phyloP scores from a whole-genome alignment of 2,797 vertebrate species.

The Acanthurus lineatus region DNA sequence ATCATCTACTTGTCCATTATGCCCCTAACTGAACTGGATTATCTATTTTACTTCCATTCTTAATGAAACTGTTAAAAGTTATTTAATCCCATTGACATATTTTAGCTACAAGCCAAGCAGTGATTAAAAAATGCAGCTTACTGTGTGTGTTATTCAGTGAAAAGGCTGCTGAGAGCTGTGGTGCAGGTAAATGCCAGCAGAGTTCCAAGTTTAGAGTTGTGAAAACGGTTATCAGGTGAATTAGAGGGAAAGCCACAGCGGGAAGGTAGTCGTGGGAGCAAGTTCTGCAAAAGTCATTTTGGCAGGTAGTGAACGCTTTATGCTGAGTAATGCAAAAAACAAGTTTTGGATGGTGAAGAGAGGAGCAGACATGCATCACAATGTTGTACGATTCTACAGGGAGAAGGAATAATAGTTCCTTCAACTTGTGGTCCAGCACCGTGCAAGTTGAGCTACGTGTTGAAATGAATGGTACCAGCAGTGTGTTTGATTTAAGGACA shows the following conservation, averaged over 20 bases:
- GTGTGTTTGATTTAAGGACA: constrained; percentile 25
- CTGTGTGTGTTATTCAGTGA: neutral
- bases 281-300: constrained; percentile 43
- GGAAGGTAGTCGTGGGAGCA: constrained; percentile 37
- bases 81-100: constrained; percentile 17
- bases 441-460: constrained; percentile 27
- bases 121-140: constrained; percentile 1
- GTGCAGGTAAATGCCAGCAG: constrained; percentile 21
- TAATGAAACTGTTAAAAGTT: neutral
- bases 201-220: constrained; percentile 35
- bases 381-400: constrained; percentile 44
- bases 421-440: constrained; percentile 26
- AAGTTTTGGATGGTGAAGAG: constrained; percentile 49
- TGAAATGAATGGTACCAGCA: constrained; percentile 32
- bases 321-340: constrained; percentile 62
- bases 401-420: constrained; percentile 38
- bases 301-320: constrained; percentile 49
- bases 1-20: neutral
- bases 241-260: constrained; percentile 45
- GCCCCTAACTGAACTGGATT: neutral
- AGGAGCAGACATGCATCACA: constrained; percentile 51
- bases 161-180: constrained; percentile 3
- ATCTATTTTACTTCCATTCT: constrained; percentile 2
- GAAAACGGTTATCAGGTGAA: constrained; percentile 60
- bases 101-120: neutral